Percentiles rank a stretch among this genome's conserved stretches.
Conservation (phyloP, 2,113 vertebrate genomes). For the Scortum barcoo region DNA sequence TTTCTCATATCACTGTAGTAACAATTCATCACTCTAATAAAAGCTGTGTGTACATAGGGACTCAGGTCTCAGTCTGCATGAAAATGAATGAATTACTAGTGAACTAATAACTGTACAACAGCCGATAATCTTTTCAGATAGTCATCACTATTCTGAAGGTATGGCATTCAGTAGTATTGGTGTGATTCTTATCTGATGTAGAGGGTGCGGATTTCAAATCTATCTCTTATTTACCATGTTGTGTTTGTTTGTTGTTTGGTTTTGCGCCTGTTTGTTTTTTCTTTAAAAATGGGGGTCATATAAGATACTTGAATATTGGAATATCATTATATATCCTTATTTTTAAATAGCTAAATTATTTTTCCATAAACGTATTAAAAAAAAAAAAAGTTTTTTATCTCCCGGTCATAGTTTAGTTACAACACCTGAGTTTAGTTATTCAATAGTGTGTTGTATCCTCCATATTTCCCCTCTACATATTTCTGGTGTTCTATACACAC, state of each 20-base stretch:
- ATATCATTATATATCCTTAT: neutral
- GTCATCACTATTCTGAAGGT: neutral
- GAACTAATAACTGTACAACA: neutral
- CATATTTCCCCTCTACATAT: neutral
- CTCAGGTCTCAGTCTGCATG: neutral
- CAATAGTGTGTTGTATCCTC: neutral
- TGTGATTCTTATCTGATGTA: neutral
- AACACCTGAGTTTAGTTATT: neutral
- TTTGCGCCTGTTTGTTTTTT: neutral
- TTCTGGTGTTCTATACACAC: neutral
- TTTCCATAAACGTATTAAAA: neutral
- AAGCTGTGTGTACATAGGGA: neutral
- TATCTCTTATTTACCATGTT: neutral
- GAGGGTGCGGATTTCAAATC: neutral
- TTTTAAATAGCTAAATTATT: neutral
- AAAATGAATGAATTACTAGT: neutral
- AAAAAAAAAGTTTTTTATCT: neutral
- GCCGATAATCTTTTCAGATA: neutral
- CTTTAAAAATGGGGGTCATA: neutral
- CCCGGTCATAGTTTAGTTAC: neutral
- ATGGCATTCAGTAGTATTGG: neutral
- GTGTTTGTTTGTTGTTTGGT: neutral
- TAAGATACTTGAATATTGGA: neutral
- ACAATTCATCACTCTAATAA: neutral
- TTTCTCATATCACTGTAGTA: neutral